These are phyloP conservation scores for Leptinotarsa juncta DNA, from an alignment of 2,888 invertebrate genomes.

Conservation along the genomic window DNA sequence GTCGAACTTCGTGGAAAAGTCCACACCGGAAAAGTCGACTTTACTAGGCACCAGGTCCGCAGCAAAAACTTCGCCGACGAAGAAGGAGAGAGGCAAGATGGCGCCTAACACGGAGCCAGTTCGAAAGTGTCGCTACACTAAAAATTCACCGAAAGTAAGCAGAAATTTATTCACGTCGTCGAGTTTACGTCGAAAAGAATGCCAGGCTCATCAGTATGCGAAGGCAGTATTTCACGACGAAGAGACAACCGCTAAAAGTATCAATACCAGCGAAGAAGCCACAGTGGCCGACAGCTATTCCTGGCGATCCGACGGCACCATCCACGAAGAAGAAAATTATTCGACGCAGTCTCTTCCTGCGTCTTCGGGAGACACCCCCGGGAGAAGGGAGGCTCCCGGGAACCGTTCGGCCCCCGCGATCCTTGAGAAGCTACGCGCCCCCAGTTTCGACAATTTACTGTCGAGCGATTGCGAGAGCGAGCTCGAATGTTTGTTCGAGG, in stretches of 20 bases:
- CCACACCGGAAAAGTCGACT: slow-evolving; percentile 55
- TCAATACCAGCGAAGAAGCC: slow-evolving; percentile 52
- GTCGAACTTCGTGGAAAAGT: slow-evolving; percentile 65
- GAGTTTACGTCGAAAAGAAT: slow-evolving; percentile 49
- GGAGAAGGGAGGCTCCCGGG: slow-evolving; percentile 17
- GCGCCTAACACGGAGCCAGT: slow-evolving; percentile 44
- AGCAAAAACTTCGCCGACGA: slow-evolving; percentile 40
- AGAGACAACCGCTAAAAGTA: slow-evolving; percentile 37
- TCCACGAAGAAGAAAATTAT: slow-evolving; percentile 23
- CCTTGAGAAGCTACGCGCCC: slow-evolving; percentile 48
- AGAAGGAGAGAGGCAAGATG: slow-evolving; percentile 41
- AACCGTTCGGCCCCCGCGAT: slow-evolving; percentile 53
- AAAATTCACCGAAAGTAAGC: slow-evolving; percentile 60
- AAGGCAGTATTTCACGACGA: slow-evolving; percentile 50
- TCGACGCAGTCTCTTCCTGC: slow-evolving; percentile 39
- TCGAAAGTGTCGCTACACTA: slow-evolving; percentile 51
- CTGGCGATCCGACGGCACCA: slow-evolving; percentile 38
- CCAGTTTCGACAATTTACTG: slow-evolving; percentile 49
- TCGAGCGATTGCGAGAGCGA: slow-evolving; percentile 63
- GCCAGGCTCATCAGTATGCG: slow-evolving; percentile 60
- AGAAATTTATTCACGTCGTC: slow-evolving; percentile 59
- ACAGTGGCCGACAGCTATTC: slow-evolving; percentile 51
- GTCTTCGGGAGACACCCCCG: slow-evolving; percentile 8
- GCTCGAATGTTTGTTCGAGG: slow-evolving; percentile 60
- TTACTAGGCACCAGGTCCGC: slow-evolving; percentile 46